Evolutionary conservation across 2,797 vertebrate species (phyloP).

Genomic region (Falco cherrug): DNA sequence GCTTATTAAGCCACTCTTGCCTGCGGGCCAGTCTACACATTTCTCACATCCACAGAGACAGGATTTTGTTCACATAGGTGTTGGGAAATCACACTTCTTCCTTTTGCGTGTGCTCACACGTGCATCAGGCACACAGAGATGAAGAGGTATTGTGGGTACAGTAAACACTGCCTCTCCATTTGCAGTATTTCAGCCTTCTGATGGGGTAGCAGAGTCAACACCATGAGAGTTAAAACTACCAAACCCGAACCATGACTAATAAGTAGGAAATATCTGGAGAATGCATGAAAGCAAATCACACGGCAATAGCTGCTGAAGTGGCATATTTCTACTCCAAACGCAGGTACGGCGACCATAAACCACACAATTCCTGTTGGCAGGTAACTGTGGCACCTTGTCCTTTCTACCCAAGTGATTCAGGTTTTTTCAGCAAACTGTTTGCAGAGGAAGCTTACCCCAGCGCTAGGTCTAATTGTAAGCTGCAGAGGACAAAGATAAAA

Average conservation of each 20-base stretch:
- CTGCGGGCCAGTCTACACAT: background rate
- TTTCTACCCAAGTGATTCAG: background rate
- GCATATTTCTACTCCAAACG: background rate
- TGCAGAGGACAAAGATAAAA: conserved; percentile 1
- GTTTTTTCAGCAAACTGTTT: background rate
- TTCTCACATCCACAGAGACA: background rate
- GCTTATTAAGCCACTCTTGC: background rate
- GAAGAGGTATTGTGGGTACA: background rate
- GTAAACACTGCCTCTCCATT: background rate
- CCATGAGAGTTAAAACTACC: background rate
- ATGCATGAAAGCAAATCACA: conserved; percentile 2
- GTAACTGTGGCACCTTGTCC: background rate
- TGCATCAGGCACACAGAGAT: background rate
- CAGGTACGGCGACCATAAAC: background rate
- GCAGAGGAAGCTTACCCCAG: background rate
- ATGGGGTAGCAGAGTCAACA: background rate
- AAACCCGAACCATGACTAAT: background rate
- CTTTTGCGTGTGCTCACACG: background rate
- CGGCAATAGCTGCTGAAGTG: background rate
- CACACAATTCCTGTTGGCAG: background rate
- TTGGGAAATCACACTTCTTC: background rate
- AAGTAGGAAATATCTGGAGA: conserved; percentile 29
- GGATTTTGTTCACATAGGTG: background rate
- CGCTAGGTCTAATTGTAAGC: background rate
- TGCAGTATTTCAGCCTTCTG: background rate